phyloP scores from a whole-genome alignment of 2,113 vertebrate genomes.

The Microtus ochrogaster region DNA sequence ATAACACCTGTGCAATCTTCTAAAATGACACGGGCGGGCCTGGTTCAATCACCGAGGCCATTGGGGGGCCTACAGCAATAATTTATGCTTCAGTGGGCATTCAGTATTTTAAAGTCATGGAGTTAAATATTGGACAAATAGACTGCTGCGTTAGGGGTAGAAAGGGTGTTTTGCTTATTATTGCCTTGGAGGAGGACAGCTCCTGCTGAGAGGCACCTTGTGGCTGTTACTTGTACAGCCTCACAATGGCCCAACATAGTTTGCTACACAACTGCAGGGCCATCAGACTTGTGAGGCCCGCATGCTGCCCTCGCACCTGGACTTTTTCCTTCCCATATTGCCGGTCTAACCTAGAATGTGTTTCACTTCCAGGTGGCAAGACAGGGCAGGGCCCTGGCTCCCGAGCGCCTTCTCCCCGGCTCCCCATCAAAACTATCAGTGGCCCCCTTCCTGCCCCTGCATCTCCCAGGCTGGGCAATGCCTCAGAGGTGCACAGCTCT shows the following conservation, averaged over 20 bases:
- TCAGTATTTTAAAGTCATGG: not conserved
- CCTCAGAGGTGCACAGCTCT: conserved; percentile 73
- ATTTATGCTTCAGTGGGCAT: not conserved
- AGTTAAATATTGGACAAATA: not conserved
- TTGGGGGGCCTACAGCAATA: not conserved
- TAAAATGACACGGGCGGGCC: not conserved
- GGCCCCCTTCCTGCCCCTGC: conserved; percentile 75
- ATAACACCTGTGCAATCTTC: not conserved
- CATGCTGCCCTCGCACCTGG: accelerated
- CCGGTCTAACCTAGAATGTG: not conserved
- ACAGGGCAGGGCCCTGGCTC: conserved; percentile 85
- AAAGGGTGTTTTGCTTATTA: not conserved
- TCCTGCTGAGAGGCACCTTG: not conserved
- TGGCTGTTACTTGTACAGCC: not conserved
- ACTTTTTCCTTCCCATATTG: conserved; percentile 37
- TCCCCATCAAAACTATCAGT: conserved; percentile 64
- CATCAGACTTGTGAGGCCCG: accelerated
- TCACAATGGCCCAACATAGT: not conserved
- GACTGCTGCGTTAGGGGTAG: not conserved
- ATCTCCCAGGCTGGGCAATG: conserved; percentile 69
- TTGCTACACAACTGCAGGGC: accelerated
- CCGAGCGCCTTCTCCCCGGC: conserved; percentile 81
- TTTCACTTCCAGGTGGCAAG: conserved; percentile 83
- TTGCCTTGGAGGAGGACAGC: not conserved
- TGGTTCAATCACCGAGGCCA: not conserved